These are phyloP conservation scores for Mugil cephalus DNA, from an alignment of 2,113 vertebrate species.

Conservation along the genomic window DNA sequence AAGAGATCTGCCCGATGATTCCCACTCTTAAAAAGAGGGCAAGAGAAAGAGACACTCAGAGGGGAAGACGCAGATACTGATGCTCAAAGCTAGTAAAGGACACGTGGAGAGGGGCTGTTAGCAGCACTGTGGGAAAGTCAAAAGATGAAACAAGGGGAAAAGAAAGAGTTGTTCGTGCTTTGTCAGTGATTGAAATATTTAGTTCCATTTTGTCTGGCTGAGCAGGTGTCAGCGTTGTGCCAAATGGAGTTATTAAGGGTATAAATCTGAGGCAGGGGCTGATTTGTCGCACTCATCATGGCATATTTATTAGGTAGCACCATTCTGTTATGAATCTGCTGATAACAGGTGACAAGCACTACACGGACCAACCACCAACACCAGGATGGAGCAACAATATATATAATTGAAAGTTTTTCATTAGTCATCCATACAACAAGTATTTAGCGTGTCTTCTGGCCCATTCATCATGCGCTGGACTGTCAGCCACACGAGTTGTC, in stretches of 20 bases:
- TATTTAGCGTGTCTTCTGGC: conserved; percentile 8
- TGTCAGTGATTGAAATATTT: conserved; percentile 75
- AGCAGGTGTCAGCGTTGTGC: conserved; percentile 79
- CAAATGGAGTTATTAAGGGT: conserved; percentile 79
- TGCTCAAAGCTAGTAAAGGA: conserved; percentile 65
- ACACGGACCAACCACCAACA: conserved; percentile 11
- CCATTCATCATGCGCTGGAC: conserved; percentile 20
- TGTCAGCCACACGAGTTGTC: conserved; percentile 4
- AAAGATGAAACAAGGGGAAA: conserved; percentile 66
- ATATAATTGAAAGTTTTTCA: conserved; percentile 54
- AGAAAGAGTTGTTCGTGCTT: conserved; percentile 64
- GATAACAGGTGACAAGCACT: conserved; percentile 70
- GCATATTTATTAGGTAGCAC: conserved; percentile 78
- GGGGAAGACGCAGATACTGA: conserved; percentile 46
- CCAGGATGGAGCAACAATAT: conserved; percentile 29
- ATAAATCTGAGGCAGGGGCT: conserved; percentile 73
- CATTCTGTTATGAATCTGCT: conserved; percentile 74
- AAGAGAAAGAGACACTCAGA: conserved; percentile 64
- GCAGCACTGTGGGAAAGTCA: conserved; percentile 61
- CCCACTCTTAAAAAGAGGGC: conserved; percentile 75
- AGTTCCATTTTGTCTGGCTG: conserved; percentile 75
- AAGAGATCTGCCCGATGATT: conserved; percentile 91
- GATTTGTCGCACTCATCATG: conserved; percentile 74
- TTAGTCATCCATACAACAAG: conserved; percentile 25
- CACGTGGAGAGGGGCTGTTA: conserved; percentile 51